Evolutionary conservation across 2,888 invertebrate genomes (phyloP).

Genomic region (Pheosia tremula): DNA sequence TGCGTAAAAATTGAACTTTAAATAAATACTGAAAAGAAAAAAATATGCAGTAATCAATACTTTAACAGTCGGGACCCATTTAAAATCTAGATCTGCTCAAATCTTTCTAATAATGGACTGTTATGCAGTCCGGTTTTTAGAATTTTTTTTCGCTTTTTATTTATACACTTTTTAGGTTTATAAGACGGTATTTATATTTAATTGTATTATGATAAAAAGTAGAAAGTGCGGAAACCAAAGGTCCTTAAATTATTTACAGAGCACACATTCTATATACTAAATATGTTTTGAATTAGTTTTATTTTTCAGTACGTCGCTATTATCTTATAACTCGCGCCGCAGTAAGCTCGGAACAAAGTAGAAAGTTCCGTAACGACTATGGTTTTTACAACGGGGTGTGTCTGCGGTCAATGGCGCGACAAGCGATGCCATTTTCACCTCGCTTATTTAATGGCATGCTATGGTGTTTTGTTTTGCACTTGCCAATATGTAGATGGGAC

Average conservation of each 20-base stretch:
- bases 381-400: constrained; percentile 63
- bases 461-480: constrained; percentile 6
- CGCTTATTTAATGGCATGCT: constrained; percentile 28
- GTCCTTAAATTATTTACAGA: neutral
- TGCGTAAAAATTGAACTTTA: no score
- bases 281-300: constrained; percentile 2
- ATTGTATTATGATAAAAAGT: neutral
- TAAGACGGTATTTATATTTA: no score
- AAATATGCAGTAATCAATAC: no score
- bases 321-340: constrained; percentile 21
- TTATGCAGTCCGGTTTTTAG: no score
- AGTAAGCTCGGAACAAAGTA: constrained; percentile 47
- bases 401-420: constrained; percentile 47
- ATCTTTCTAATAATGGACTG: no score
- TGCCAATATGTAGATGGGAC: neutral
- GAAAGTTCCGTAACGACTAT: constrained; percentile 58
- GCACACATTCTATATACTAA: neutral
- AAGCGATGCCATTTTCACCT: constrained; percentile 50
- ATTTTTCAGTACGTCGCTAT: constrained; percentile 14
- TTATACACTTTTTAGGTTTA: no score
- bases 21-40: no score
- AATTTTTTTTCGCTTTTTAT: no score
- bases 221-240: neutral
- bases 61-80: no score
- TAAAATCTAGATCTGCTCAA: no score